Evolutionary conservation across 2,113 vertebrate genomes (phyloP).

Genomic region (Garra rufa): DNA sequence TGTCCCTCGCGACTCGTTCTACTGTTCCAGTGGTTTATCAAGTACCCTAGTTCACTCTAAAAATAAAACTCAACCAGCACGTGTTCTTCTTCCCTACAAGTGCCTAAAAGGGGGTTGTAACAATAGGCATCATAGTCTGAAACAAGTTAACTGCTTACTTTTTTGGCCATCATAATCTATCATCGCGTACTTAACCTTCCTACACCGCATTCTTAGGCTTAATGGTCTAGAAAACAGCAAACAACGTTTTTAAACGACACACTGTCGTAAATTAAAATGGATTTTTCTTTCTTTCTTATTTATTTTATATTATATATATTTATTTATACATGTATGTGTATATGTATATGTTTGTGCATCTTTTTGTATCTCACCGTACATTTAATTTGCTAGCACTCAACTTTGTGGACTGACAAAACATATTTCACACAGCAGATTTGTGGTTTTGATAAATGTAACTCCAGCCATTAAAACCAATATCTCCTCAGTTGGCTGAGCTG

Average conservation of each 20-base stretch:
- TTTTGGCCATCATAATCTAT: neutral
- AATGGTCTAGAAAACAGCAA: neutral
- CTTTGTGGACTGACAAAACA: neutral
- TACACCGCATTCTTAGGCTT: neutral
- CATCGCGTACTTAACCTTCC: neutral
- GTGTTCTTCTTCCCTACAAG: neutral
- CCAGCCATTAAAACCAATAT: neutral
- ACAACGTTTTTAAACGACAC: neutral
- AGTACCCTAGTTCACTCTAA: neutral
- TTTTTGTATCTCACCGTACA: neutral
- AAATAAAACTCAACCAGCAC: neutral
- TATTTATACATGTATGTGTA: too few species aligned
- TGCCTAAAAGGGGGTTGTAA: neutral
- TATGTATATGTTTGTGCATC: neutral
- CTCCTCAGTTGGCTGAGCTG: slow-evolving; percentile 82
- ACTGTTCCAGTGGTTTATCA: neutral
- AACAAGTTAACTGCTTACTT: neutral
- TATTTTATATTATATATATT: too few species aligned
- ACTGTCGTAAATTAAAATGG: neutral
- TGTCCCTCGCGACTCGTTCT: neutral
- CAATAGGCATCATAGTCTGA: neutral
- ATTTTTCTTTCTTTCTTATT: too few species aligned
- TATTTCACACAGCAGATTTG: neutral
- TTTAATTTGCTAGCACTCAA: neutral
- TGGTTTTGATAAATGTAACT: neutral